Base-by-base conservation (phyloP, 2,888 invertebrate species). In the Agapetus fuscipes region DNA sequence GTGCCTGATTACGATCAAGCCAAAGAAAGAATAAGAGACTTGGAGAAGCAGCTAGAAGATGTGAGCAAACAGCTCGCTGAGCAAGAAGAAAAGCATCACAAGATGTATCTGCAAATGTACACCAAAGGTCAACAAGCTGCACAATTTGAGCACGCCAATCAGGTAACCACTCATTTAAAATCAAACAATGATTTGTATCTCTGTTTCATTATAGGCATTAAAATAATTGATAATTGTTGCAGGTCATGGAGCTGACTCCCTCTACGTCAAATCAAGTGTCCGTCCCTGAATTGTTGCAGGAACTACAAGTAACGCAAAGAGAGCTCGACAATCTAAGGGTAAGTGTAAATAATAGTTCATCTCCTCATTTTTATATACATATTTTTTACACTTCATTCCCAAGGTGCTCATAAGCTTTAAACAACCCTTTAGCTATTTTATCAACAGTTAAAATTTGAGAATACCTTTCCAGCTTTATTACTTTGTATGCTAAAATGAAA, bases 281-380 rank as follows among this genome's bases (percentile, higher is more conserved):
- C 32, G 83, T 86, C 50, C 81, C 85, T 52, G 85, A 88, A 60
- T 70, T 89, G 53, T 68, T 88, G 54, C 80, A 83, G 58, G 85
- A 88, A 62, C 67, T 89, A 54, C 83, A 86, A 64, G 80, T 83
- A 50, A 87, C 88, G 17, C 85, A 86, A 67, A 81, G 79, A 27
- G 88, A 89, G 69, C 73, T 89, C 62, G 87, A 88, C 62, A 87
- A 85, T 64, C 78, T 89, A 57, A 82, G 85, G 80, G 88, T 88
- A 71, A 74, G 32, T 29, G n/a, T n/a, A n/a, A n/a, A n/a, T n/a
- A n/a, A n/a, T n/a, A n/a, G n/a, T n/a, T n/a, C n/a, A n/a, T n/a
- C n/a, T n/a, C n/a, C n/a, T n/a, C n/a, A n/a, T n/a, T n/a, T n/a
- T n/a, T n/a, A n/a, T n/a, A n/a, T n/a, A n/a, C n/a, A n/a, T n/a